A percentile compares a stretch with the other conserved stretches of the same genome.
Conservation (phyloP, 2,113 vertebrate species). For the Cyprinodon variegatus region DNA sequence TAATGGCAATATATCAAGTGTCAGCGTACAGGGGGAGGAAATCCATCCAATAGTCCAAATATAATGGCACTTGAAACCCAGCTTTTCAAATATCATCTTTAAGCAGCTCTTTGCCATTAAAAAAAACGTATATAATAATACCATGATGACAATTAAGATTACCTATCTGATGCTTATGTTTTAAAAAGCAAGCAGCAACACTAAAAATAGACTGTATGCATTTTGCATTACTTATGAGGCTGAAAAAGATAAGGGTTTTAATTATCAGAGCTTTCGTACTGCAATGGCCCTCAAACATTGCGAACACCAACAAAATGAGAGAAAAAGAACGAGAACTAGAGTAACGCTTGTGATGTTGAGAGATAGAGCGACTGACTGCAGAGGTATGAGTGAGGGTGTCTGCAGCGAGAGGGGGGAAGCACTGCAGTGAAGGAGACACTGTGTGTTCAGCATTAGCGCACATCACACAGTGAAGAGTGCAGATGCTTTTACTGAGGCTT, state of each 20-base stretch:
- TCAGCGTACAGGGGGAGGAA: not conserved
- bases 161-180: not conserved
- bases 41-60: not conserved
- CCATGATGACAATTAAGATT: not conserved
- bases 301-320: slow-evolving; percentile 16
- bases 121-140: not conserved
- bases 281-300: slow-evolving; percentile 11
- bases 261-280: not conserved
- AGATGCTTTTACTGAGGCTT: slow-evolving; percentile 40
- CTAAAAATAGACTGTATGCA: not conserved
- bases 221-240: not conserved
- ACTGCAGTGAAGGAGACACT: slow-evolving; percentile 51
- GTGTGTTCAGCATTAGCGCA: slow-evolving; percentile 47
- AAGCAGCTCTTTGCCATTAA: not conserved
- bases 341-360: not conserved
- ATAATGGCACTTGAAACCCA: not conserved
- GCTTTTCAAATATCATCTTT: not conserved
- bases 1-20: not conserved
- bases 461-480: slow-evolving; percentile 36
- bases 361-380: slow-evolving; percentile 40
- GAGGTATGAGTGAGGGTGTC: slow-evolving; percentile 48
- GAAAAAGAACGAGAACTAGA: not conserved
- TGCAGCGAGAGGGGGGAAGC: slow-evolving; percentile 50
- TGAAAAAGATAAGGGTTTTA: not conserved
- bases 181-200: too few relatives aligned